Evolutionary conservation across 2,797 vertebrate genomes (phyloP).

Genomic region (Muraenolepis orangiensis): DNA sequence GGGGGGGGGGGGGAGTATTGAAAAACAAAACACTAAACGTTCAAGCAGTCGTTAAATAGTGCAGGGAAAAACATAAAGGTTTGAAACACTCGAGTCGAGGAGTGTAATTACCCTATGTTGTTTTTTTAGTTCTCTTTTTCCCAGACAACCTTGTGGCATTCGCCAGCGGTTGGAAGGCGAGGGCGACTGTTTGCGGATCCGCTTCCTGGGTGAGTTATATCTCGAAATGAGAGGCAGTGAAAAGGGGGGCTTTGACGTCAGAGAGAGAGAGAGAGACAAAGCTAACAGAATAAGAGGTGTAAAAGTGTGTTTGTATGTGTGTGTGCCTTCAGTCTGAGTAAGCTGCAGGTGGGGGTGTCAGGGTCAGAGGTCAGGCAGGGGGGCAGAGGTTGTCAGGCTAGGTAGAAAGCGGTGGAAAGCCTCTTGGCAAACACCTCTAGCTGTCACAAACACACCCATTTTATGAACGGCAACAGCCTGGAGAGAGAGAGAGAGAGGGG

Average conservation of each 20-base stretch:
- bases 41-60: neutral
- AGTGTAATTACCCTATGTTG: neutral
- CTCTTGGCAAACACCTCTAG: slow-evolving; percentile 57
- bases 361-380: slow-evolving; percentile 54
- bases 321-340: slow-evolving; percentile 22
- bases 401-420: slow-evolving; percentile 31
- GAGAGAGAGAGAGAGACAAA: slow-evolving; percentile 42
- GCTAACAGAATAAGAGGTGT: slow-evolving; percentile 43
- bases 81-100: neutral
- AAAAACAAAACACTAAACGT: neutral
- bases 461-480: slow-evolving; percentile 22
- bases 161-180: slow-evolving; percentile 19
- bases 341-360: slow-evolving; percentile 40
- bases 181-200: slow-evolving; percentile 26
- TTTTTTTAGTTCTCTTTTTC: neutral
- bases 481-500: slow-evolving; percentile 5
- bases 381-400: slow-evolving; percentile 46
- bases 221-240: slow-evolving; percentile 44
- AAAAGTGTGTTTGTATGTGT: slow-evolving; percentile 25
- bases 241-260: slow-evolving; percentile 57
- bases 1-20: too few species aligned
- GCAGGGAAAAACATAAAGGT: neutral
- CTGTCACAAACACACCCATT: slow-evolving; percentile 47
- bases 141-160: neutral
- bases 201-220: slow-evolving; percentile 31